These are phyloP conservation scores for Cheilosia vulpina DNA, from an alignment of 2,888 invertebrate species.

Conservation along the genomic window DNA sequence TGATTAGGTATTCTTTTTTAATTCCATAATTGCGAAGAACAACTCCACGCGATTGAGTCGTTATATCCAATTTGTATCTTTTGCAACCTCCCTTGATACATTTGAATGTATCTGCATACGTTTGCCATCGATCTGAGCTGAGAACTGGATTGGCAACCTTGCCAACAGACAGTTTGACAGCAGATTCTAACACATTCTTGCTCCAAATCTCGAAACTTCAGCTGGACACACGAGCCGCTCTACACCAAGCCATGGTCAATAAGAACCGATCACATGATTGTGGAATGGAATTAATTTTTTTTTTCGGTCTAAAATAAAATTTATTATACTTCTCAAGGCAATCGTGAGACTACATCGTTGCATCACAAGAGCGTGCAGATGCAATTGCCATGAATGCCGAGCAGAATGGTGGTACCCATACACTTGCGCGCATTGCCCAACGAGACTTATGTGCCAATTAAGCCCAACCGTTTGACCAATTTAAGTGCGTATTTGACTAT, in stretches of 20 bases:
- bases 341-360: slow-evolving; percentile 28
- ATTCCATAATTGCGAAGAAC: background rate
- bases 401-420: slow-evolving; percentile 8
- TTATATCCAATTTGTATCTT: slow-evolving; percentile 8
- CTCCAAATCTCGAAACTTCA: slow-evolving; percentile 4
- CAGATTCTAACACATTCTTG: slow-evolving; percentile 9
- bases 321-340: slow-evolving; percentile 42
- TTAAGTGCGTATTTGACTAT: slow-evolving; percentile 35
- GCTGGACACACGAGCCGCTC: slow-evolving; percentile 18
- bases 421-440: slow-evolving; percentile 8
- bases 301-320: slow-evolving; percentile 1
- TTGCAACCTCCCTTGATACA: slow-evolving; percentile 1
- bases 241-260: slow-evolving; percentile 26
- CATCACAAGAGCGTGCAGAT: slow-evolving; percentile 52
- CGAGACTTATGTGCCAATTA: slow-evolving; percentile 33
- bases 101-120: background rate
- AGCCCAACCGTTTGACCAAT: slow-evolving; percentile 32
- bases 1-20: no score
- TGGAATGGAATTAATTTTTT: slow-evolving; percentile 3
- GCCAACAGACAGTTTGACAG: slow-evolving; percentile 26
- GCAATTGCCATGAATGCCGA: slow-evolving; percentile 45
- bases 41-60: background rate
- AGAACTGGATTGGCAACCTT: slow-evolving; percentile 21
- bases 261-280: slow-evolving; percentile 3
- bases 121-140: background rate